Evolutionary conservation across 2,113 vertebrate species (phyloP).

Genomic region (Anas platyrhynchos): DNA sequence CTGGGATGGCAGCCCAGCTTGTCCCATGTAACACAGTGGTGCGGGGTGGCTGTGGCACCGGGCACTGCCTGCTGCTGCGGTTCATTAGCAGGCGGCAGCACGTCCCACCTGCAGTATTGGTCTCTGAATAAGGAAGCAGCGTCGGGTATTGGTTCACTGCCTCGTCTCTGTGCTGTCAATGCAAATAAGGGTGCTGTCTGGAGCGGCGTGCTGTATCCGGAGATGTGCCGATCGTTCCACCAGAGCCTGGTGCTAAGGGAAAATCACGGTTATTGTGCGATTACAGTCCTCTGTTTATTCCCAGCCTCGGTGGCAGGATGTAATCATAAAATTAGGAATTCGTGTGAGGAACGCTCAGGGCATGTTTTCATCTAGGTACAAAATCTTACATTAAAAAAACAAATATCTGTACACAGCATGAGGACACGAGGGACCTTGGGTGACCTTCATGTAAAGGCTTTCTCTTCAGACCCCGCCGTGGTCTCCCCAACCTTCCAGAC

Average conservation of each 20-base stretch:
- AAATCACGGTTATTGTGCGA: fast-evolving
- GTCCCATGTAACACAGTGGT: neutral
- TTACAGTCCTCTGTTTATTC: neutral
- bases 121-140: neutral
- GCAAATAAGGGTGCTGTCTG: neutral
- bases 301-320: neutral
- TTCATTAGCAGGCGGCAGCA: neutral
- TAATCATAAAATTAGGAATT: neutral
- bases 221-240: neutral
- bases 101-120: neutral
- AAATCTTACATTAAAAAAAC: neutral
- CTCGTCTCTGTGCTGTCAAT: neutral
- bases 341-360: neutral
- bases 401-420: neutral
- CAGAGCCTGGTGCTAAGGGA: neutral
- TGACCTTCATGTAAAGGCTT: neutral
- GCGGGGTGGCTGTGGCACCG: neutral
- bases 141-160: neutral
- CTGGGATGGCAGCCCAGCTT: no score
- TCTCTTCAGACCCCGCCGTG: neutral
- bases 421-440: neutral
- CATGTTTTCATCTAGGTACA: neutral
- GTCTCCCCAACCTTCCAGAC: neutral
- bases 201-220: fast-evolving
- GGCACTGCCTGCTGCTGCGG: neutral